Percentiles rank a stretch among this genome's conserved stretches.
phyloP scores from a whole-genome alignment of 2,113 vertebrate genomes.

The Centropus unirufus region DNA sequence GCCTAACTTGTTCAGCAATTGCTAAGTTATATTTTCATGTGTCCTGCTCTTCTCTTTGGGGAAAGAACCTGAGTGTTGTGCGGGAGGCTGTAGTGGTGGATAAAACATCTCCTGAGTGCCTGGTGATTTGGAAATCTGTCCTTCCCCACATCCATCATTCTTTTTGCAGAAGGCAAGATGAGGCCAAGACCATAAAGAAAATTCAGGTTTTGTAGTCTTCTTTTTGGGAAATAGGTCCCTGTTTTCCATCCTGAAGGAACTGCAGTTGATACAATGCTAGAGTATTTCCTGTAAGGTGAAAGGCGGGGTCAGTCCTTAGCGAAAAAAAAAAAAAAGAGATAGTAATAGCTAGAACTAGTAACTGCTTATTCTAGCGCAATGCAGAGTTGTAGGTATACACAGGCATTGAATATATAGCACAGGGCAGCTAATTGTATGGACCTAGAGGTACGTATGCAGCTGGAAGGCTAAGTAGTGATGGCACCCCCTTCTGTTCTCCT shows the following conservation, averaged over 20 bases:
- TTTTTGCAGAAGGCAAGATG: background rate
- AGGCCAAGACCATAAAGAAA: background rate
- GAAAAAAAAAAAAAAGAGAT: background rate
- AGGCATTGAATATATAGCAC: background rate
- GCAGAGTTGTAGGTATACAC: background rate
- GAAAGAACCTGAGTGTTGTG: background rate
- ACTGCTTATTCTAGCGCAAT: background rate
- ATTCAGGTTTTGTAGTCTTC: background rate
- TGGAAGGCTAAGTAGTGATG: background rate
- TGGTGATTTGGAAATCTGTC: background rate
- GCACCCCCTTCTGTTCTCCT: background rate
- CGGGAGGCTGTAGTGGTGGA: background rate
- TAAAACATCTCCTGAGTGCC: background rate
- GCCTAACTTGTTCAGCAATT: background rate
- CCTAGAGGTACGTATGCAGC: background rate
- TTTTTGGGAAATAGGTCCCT: background rate
- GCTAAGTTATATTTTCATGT: accelerated
- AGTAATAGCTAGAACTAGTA: no score
- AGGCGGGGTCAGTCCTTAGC: background rate
- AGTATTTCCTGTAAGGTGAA: background rate
- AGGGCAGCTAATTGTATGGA: background rate
- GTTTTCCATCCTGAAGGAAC: background rate
- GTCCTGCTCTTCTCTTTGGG: background rate
- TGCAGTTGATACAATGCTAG: background rate
- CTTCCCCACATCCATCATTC: background rate